Base-by-base conservation (phyloP, 2,113 vertebrate species). In the Crotalus viridis region DNA sequence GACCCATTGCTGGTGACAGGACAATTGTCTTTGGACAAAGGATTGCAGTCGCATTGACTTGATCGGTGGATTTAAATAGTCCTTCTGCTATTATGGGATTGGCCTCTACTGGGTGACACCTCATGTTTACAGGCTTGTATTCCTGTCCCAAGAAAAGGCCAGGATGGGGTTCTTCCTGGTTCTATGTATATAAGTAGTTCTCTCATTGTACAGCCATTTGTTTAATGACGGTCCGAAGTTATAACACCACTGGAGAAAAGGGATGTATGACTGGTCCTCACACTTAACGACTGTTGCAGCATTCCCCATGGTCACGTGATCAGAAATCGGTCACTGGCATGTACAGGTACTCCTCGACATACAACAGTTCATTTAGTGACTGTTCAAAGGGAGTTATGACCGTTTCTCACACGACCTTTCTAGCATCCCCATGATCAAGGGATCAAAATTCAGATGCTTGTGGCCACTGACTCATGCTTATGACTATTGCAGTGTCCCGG, bases 1-100 rank as follows among this genome's bases (percentile, higher is more conserved):
- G 94, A 94, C 90, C 24, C 12, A 91, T 92, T 59, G n/a, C 2
- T 0, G 87, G 92, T 43, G 52, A 46, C 33, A 52, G 93, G 93
- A 94, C 97, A 94, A 93, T 21, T 33, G 0, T 3, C 92, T 64
- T 0, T 0, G 69, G 94, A 94, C 91, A 93, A 94, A 91, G 90
- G 91, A 55, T 51, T 85, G 61, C 85, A 22, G 0, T 0, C 3
- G 2, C n/a, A 91, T 55, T 10, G 12, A 7, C 19, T 57, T 48
- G 0, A 0, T 22, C 81, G 64, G 17, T 33, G 91, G 89, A 56
- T 90, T 59, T 95, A 94, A 69, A 95, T 92, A 94, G 61, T 39
- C 93, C 92, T 90, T 87, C 0, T 0, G 61, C 33, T 64, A 5
- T 51, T 91, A 21, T 51, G 26, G 13, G 21, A n/a, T 59, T n/a